Evolutionary conservation across 2,113 vertebrate genomes (phyloP), one percentile per base, ranked within the genome.

Genomic region (Spheniscus mendiculus): DNA sequence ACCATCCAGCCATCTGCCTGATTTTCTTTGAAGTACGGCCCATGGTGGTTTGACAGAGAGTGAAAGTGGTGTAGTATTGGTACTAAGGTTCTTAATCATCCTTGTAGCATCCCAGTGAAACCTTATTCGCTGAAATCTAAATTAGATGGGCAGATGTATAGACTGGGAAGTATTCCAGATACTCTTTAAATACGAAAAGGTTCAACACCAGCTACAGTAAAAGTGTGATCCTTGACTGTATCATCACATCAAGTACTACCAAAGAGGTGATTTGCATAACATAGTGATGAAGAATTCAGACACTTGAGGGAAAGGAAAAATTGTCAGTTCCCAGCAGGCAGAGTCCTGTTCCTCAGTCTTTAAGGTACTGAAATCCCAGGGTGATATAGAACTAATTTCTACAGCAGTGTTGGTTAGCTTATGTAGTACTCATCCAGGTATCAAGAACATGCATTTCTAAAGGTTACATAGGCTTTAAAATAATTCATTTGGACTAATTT

Each of bases 81-180:
- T 72, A 63, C 52, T 72, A 91, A 87, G 40, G 30, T 55, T 29
- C 81, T 80, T 91, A 86, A 71, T 70, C 32, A 40, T 29, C 34
- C 52, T 36, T 49, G 7, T 45, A 89, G 26, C 30, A 82, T 45
- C 59, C 56, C 40, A 63, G 29, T 69, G 80, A 89, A 91, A 32
- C 23, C 9, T 69, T 63, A 29, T 59, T 63, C 15, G 12, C 38
- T 0, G 1, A 83, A 93, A 80, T 72, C 42, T 71, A 50, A 96
- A 85, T 95, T 81, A 87, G 30, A 67, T 36, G 49, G 45, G n/a
- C 84, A 96, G 90, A 80, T 91, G 69, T 76, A 84, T 76, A 89
- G 73, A 82, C 25, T 55, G 61, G 69, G 61, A 92, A 92, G 17
- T n/a, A 56, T 78, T 94, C 82, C 92, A 96, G 49, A 71, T 79